Percentiles rank a stretch among this genome's conserved stretches.
Conservation (phyloP, 2,888 invertebrate species). For the Rotaria socialis region DNA sequence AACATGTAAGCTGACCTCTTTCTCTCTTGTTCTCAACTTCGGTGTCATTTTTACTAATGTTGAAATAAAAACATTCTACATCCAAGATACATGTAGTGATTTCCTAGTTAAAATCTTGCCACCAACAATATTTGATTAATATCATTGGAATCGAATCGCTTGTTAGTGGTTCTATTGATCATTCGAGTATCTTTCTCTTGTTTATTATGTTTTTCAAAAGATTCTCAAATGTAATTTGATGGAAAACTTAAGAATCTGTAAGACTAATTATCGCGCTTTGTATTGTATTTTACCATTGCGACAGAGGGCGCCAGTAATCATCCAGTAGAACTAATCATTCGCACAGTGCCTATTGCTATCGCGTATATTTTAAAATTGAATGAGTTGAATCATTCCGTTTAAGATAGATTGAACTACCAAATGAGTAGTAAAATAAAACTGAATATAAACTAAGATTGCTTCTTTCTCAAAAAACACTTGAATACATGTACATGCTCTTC, state of each 20-base stretch:
- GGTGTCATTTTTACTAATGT: too few relatives aligned
- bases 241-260: neutral
- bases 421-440: neutral
- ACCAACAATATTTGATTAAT: neutral
- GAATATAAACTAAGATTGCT: too few relatives aligned
- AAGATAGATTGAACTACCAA: neutral
- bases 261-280: neutral
- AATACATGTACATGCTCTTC: neutral
- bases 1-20: neutral
- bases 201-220: neutral
- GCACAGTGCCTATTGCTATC: too few relatives aligned
- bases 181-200: neutral
- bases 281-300: neutral
- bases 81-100: neutral
- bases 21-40: too few relatives aligned
- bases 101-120: neutral
- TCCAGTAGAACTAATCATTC: neutral
- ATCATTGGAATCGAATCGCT: neutral
- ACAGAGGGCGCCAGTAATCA: neutral
- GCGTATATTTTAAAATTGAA: neutral
- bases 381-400: neutral
- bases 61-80: neutral
- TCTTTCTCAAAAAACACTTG: neutral
- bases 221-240: neutral
- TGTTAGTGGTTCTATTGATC: neutral